Conservation (phyloP, 2,888 invertebrate species). For the Cephus rjabovi region DNA sequence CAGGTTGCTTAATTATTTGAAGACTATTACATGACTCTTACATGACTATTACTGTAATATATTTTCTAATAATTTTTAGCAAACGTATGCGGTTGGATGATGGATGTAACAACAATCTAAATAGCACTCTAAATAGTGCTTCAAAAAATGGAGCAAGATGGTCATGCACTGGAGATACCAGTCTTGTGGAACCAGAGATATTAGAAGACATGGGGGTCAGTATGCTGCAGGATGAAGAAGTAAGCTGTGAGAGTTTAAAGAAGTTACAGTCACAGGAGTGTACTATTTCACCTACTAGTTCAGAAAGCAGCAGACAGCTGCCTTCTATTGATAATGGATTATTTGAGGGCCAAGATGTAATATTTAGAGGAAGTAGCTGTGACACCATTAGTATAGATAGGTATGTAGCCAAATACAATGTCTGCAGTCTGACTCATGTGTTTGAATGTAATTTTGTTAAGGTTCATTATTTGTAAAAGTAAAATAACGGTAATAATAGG, state of each 20-base stretch:
- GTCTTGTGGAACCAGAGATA: slow-evolving; percentile 67
- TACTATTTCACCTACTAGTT: slow-evolving; percentile 49
- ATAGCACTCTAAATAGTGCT: slow-evolving; percentile 42
- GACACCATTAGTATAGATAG: slow-evolving; percentile 45
- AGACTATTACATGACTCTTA: neutral
- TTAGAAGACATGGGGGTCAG: slow-evolving; percentile 73
- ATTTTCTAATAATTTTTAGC: slow-evolving; percentile 38
- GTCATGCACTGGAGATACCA: slow-evolving; percentile 56
- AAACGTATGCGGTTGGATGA: slow-evolving; percentile 54
- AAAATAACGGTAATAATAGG: neutral
- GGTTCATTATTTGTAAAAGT: too few species aligned
- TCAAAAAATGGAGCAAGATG: slow-evolving; percentile 49
- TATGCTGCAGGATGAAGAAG: slow-evolving; percentile 70
- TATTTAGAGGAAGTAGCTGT: slow-evolving; percentile 43
- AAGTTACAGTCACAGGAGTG: slow-evolving; percentile 58
- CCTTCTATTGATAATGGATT: slow-evolving; percentile 35
- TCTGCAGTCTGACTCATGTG: neutral
- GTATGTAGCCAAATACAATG: slow-evolving; percentile 26
- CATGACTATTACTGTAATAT: slow-evolving; percentile 4
- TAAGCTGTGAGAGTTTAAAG: slow-evolving; percentile 56
- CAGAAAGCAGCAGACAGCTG: slow-evolving; percentile 36
- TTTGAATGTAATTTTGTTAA: neutral
- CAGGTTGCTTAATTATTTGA: slow-evolving; percentile 33
- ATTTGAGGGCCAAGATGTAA: slow-evolving; percentile 36
- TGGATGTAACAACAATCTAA: slow-evolving; percentile 59